Evolutionary conservation across 2,888 invertebrate species (phyloP).

Genomic region (Mystacides longicornis): DNA sequence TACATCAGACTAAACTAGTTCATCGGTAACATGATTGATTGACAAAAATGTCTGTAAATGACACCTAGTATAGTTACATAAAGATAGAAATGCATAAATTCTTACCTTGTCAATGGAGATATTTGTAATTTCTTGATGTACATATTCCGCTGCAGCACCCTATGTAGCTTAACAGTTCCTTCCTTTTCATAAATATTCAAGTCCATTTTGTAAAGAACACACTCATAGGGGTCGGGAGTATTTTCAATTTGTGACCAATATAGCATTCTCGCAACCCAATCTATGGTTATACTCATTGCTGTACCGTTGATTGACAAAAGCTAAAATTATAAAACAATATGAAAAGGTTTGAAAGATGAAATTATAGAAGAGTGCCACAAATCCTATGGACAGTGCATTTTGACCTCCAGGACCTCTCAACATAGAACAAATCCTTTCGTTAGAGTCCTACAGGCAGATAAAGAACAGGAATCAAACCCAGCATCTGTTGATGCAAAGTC

Average conservation of each 20-base stretch:
- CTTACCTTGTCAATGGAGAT: constrained; percentile 64
- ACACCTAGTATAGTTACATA: no score
- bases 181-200: constrained; percentile 52
- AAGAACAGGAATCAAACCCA: no score
- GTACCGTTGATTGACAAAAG: constrained; percentile 42
- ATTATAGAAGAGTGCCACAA: no score
- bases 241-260: constrained; percentile 70
- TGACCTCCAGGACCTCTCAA: no score
- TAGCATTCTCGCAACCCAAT: constrained; percentile 80
- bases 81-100: no score
- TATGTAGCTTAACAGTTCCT: constrained; percentile 42
- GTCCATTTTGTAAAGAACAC: constrained; percentile 58
- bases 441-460: no score
- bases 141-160: constrained; percentile 48
- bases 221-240: constrained; percentile 40
- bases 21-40: no score
- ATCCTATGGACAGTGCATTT: no score
- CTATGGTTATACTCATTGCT: constrained; percentile 62
- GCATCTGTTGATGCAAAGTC: no score
- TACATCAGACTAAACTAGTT: no score
- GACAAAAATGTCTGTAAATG: no score
- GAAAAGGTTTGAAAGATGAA: neutral
- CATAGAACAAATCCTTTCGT: no score
- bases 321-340: constrained; percentile 30
- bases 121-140: constrained; percentile 63